A percentile compares a stretch with the other conserved stretches of the same genome.
Evolutionary conservation across 2,797 vertebrate genomes (phyloP).

Genomic region (Myiothlypis chrysogaster): DNA sequence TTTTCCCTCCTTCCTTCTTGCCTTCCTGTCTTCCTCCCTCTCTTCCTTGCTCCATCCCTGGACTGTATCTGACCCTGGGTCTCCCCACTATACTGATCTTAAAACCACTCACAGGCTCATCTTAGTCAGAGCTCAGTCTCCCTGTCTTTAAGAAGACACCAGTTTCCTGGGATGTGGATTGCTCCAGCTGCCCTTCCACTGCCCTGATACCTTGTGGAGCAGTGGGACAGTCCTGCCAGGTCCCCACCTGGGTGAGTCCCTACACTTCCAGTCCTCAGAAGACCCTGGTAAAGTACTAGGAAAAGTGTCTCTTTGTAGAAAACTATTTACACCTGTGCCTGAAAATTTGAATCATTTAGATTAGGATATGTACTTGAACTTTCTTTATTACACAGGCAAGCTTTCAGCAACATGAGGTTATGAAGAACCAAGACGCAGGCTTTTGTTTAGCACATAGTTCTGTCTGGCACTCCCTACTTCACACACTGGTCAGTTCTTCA

Average conservation of each 20-base stretch:
- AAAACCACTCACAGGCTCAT: neutral
- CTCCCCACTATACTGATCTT: neutral
- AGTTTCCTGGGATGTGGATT: neutral
- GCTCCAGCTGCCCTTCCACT: neutral
- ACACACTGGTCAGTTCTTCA: neutral
- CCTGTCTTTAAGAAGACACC: neutral
- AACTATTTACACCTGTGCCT: neutral
- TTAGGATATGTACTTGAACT: neutral
- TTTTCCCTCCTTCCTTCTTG: neutral
- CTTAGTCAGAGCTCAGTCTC: neutral
- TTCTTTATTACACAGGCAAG: neutral
- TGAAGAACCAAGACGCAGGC: neutral
- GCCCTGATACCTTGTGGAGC: neutral
- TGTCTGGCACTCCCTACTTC: neutral
- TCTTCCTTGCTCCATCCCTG: neutral
- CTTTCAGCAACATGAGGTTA: neutral
- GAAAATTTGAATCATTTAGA: neutral
- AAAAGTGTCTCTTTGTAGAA: neutral
- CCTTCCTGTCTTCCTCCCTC: neutral
- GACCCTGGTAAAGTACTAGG: neutral
- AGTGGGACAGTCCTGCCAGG: too few relatives aligned
- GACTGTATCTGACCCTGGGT: neutral
- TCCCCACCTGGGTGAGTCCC: rapidly evolving
- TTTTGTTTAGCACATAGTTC: neutral
- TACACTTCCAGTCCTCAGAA: rapidly evolving